Evolutionary conservation across 2,888 invertebrate genomes (phyloP), one percentile per base, ranked within the genome.

Genomic region (Apodemia mormo): DNA sequence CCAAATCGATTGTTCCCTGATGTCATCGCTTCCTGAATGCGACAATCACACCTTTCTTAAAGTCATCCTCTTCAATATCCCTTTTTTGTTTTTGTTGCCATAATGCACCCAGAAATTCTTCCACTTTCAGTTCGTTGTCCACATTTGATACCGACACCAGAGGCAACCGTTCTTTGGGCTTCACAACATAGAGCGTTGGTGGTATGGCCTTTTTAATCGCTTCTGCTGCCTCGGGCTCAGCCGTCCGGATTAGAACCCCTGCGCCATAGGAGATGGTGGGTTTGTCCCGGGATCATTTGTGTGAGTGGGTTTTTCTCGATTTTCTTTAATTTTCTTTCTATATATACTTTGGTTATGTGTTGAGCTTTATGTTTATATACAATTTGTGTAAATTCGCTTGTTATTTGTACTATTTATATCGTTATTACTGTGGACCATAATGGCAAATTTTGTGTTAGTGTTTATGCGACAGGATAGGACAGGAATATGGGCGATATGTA

Each of bases 191-290:
- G 0, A 78, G 69, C 0, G 66, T 66, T 0, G 72, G 49, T 0
- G 77, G 78, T 0, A 67, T 70, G 0, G 75, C 73, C 0, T 40
- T 66, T 1, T 66, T 71, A 0, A 78, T 58, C 4, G 58, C 71
- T 0, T 40, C 2, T 0, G 76, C 75, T 0, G 65, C 68, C 4
- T 69, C 73, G 0, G n/a, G 14, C 0, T 67, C 69, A 0, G 73
- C 56, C 0, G 76, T 75, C 22, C 73, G n/a, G 0, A 79, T 2
- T 2, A 74, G 66, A 0, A 76, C 71, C 0, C 76, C 78, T 0
- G 70, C 69, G 37, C n/a, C n/a, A n/a, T n/a, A n/a, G n/a, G n/a
- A n/a, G n/a, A n/a, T n/a, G n/a, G n/a, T n/a, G n/a, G n/a, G n/a
- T n/a, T n/a, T n/a, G n/a, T n/a, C n/a, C n/a, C n/a, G n/a, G n/a